A percentile compares a stretch with the other conserved stretches of the same genome.
Conservation (phyloP, 2,113 vertebrate genomes). For the Tamias sibiricus region DNA sequence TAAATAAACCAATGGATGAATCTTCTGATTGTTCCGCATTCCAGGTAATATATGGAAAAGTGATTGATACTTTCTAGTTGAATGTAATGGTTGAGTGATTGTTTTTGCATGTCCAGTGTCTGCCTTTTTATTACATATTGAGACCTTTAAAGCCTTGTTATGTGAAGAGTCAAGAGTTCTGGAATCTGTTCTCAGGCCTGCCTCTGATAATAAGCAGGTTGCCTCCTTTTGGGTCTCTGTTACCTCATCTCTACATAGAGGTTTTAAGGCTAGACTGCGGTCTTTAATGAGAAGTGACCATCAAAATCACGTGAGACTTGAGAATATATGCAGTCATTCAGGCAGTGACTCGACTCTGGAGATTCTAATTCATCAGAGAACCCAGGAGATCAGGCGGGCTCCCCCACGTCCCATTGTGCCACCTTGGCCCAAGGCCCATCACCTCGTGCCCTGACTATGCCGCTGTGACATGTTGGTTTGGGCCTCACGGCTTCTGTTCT, state of each 20-base stretch:
- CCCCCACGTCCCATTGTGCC: background rate
- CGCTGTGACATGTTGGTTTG: background rate
- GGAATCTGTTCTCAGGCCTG: background rate
- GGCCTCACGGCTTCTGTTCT: background rate
- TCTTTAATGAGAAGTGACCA: background rate
- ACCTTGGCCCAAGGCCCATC: background rate
- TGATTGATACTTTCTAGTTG: background rate
- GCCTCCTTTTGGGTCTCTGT: background rate
- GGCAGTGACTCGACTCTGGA: background rate
- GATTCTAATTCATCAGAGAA: background rate
- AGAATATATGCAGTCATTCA: background rate
- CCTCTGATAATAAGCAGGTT: background rate
- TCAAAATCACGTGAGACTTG: background rate
- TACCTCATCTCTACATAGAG: background rate
- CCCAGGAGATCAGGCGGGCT: background rate
- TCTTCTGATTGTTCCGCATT: constrained; percentile 20
- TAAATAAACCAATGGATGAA: background rate
- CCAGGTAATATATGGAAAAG: background rate
- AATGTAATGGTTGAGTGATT: background rate
- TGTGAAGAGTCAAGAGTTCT: background rate
- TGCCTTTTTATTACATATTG: background rate
- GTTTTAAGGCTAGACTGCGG: background rate
- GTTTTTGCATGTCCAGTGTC: background rate
- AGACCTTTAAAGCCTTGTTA: background rate
- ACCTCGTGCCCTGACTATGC: background rate